Conservation (phyloP, 2,888 invertebrate species). For the Hirtodrosophila duncani region DNA sequence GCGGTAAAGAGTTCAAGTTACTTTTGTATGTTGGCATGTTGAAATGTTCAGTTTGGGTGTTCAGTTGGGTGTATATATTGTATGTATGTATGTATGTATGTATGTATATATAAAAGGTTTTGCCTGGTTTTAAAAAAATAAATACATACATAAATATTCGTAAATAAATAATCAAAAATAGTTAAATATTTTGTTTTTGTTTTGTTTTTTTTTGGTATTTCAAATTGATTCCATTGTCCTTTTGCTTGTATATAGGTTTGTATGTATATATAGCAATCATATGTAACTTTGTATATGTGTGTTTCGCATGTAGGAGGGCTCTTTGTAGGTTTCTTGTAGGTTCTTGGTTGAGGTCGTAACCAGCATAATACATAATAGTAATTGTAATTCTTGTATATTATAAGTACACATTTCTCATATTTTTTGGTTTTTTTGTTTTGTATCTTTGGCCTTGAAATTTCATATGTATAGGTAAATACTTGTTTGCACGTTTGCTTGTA, state of each 20-base stretch:
- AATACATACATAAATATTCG: constrained; percentile 29
- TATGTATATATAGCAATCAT: constrained; percentile 39
- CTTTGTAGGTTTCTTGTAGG: constrained; percentile 49
- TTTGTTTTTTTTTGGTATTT: constrained; percentile 4
- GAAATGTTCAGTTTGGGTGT: too few species aligned
- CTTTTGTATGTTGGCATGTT: constrained; percentile 31
- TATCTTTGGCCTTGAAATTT: constrained; percentile 40
- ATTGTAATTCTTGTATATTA: constrained; percentile 23
- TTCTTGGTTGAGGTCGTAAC: constrained; percentile 41
- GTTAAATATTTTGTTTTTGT: constrained; percentile 26
- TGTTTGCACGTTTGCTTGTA: constrained; percentile 2
- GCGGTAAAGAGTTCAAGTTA: constrained; percentile 30
- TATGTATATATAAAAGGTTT: constrained; percentile 21
- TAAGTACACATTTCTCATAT: too few species aligned
- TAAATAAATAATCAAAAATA: constrained; percentile 54
- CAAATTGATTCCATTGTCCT: too few species aligned
- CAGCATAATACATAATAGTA: constrained; percentile 28
- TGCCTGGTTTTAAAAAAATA: constrained; percentile 7
- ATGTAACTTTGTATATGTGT: constrained; percentile 21
- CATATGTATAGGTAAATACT: constrained; percentile 14
- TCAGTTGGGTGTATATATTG: too few species aligned
- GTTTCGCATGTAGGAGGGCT: constrained; percentile 59
- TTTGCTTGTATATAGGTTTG: constrained; percentile 50
- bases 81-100: constrained; percentile 5
- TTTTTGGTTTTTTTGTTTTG: constrained; percentile 14